Evolutionary conservation across 2,888 invertebrate species (phyloP), one percentile per base, ranked within the genome.

Genomic region (Scrobipalpa costella): DNA sequence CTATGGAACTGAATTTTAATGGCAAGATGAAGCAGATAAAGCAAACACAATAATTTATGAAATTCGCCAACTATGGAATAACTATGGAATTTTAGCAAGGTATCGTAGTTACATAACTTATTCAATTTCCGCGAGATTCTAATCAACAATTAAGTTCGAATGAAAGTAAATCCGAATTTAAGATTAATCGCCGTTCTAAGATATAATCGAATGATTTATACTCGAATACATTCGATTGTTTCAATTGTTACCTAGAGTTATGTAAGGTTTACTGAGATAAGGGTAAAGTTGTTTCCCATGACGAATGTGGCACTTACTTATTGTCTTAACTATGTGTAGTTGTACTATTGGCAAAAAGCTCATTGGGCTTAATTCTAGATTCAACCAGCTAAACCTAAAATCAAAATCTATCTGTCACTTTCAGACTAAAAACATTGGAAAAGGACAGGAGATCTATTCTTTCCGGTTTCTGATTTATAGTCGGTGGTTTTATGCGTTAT

Each of bases 141-240:
- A 15, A 55, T 55, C 55, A 55, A 34, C 55, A 34, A 55, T 34
- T 55, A 55, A 55, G 33, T 34, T 34, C 15, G 2, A 55, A 55
- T 55, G 55, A 55, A 55, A 55, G 55, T 55, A 27, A 55, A 34
- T 55, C 27, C 17, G 34, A 55, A 55, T 34, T 34, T 55, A 17
- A 33, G 55, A 55, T 55, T 55, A 55, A 55, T 55, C 55, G 55
- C 55, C 34, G 55, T 15, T 34, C n/a, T 44, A 17, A 38, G 59
- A 59, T 36, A 40, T 44, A 59, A 59, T 59, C 59, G 21, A 44
- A 59, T 59, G 59, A 59, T 59, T 59, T 59, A 59, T 59, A 59
- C 59, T 59, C 44, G 44, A 58, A 27, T 58, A 40, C 40, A 58
- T 40, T 58, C 40, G 33, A 59, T 59, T 59, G 59, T 59, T 59